phyloP scores from a whole-genome alignment of 1,140 invertebrate species.

The Drosophila pruinosa region DNA sequence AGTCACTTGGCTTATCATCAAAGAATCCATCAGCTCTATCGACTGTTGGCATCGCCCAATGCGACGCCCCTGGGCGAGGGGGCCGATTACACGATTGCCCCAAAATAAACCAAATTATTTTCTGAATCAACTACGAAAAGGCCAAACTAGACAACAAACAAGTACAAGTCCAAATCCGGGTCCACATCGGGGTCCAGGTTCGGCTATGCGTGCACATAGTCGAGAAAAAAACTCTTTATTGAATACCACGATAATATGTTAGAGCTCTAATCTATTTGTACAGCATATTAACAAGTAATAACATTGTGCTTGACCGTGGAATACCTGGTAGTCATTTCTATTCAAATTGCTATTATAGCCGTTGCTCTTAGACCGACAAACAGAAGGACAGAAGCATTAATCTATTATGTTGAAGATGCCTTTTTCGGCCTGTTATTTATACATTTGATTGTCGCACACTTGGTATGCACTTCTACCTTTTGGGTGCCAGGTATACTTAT shows the following conservation, averaged over 20 bases:
- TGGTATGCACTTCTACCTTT: not conserved
- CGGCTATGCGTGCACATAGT: not conserved
- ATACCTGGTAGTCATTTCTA: not conserved
- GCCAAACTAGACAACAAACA: constrained; percentile 4
- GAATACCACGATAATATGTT: not conserved
- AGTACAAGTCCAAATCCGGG: not conserved
- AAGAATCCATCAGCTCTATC: constrained; percentile 74
- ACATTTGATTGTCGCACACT: not conserved
- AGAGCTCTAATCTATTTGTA: not conserved
- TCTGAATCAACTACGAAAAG: constrained; percentile 13
- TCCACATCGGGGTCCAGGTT: not conserved
- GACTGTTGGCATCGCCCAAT: constrained; percentile 55
- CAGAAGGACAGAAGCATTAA: too few species aligned
- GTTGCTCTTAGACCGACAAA: too few species aligned
- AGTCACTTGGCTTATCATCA: constrained; percentile 58
- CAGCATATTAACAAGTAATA: too few species aligned
- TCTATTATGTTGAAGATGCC: too few species aligned
- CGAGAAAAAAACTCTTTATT: not conserved
- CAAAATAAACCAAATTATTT: constrained; percentile 60
- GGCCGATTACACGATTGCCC: constrained; percentile 29
- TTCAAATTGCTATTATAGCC: too few species aligned
- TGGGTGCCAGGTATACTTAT: not conserved
- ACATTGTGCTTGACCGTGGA: not conserved
- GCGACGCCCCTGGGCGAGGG: not conserved
- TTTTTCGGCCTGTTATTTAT: too few species aligned